Base-by-base conservation (phyloP, 2,888 invertebrate species). In the Cecidostiba fungosa region DNA sequence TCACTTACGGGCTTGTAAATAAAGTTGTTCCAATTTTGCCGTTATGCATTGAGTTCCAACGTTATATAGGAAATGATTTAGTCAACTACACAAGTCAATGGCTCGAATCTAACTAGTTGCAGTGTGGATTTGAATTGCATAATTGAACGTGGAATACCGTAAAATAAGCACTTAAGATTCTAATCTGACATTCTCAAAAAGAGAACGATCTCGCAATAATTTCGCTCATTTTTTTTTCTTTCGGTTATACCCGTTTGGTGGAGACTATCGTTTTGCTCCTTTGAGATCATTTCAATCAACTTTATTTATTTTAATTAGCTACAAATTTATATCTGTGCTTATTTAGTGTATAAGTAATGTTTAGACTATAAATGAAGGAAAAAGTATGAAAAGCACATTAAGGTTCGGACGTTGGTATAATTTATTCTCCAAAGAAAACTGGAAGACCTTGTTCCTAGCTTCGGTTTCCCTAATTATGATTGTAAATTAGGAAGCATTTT, bases 1-100 rank as follows among this genome's bases (percentile, higher is more conserved):
- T 36, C 32, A 77, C 76, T 77, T 23, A 16, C 10, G 76, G 12
- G n/a, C 59, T 77, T 59, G 36, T 77, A 77, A 77, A 77, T 59
- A 32, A 5, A 62, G 76, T n/a, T 54, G 39, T 36, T 36, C 39
- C 14, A 29, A 47, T 77, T 59, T 77, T 23, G 62, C 23, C 10
- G 16, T 54, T 16, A 32, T 1, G 76, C 8, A 32, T 76, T 19
- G n/a, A 23, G 6, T 23, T 50, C 12, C 43, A n/a, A 39, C 39
- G 39, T n/a, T 39, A 39, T 0, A 77, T n/a, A n/a, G 32, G 59
- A 77, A 77, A 54, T 62, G 36, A 59, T 76, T 76, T 54, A 54
- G 54, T 50, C 50, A 50, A 50, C 50, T 19, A 16, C 19, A 50
- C 50, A 16, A 50, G 50, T 59, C 19, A 19, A 59, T 59, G 32